Evolutionary conservation across 2,113 vertebrate species (phyloP).

Genomic region (Hydropotes inermis): DNA sequence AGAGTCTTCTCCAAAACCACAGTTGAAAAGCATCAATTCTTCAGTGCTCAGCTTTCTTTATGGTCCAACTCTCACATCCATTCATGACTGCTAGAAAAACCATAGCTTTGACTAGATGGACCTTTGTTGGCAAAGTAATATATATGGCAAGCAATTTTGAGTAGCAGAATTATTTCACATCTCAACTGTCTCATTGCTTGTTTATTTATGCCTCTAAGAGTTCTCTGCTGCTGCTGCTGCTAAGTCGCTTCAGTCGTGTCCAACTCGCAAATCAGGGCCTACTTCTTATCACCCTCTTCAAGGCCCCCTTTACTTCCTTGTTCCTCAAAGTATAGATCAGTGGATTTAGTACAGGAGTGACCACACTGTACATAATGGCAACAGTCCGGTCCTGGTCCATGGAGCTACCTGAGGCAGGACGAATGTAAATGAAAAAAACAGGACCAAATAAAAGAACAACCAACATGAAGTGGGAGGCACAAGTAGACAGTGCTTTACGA

Average conservation of each 20-base stretch:
- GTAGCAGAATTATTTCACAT: not conserved
- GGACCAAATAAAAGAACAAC: conserved; percentile 32
- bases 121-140: not conserved
- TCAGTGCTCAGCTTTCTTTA: not conserved
- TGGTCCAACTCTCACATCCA: not conserved
- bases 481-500: not conserved
- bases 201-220: not conserved
- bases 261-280: not conserved
- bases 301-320: conserved; percentile 25
- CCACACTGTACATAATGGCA: conserved; percentile 51
- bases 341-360: conserved; percentile 39
- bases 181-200: not conserved
- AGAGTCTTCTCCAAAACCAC: not conserved
- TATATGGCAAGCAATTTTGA: not conserved
- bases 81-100: not conserved
- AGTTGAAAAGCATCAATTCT: not conserved
- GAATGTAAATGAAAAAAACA: conserved; percentile 1
- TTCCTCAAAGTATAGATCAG: conserved; percentile 61
- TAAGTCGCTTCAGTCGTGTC: too few relatives aligned
- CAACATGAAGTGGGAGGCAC: conserved; percentile 22
- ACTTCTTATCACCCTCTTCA: not conserved
- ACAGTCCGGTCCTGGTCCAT: not conserved
- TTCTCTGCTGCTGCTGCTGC: not conserved
- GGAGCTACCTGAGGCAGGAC: not conserved
- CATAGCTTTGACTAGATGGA: not conserved